These are phyloP conservation scores for Syrrhaptes paradoxus DNA, from an alignment of 2,113 vertebrate species.

Conservation along the genomic window DNA sequence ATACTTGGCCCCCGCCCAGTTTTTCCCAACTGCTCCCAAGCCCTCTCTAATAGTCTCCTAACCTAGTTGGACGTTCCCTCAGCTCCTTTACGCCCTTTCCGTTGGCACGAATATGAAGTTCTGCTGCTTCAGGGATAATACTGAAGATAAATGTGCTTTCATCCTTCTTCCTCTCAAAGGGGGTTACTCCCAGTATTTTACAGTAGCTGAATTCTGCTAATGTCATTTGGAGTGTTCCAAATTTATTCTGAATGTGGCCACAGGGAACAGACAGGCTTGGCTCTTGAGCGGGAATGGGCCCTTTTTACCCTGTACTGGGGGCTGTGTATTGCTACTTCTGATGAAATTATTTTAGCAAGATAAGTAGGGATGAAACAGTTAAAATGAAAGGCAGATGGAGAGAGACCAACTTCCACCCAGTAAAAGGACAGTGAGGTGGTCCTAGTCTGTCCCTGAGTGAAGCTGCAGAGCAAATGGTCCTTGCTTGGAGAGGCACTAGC, in stretches of 20 bases:
- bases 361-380: neutral
- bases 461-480: neutral
- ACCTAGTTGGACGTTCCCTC: slow-evolving; percentile 40
- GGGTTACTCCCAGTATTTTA: neutral
- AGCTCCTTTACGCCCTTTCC: neutral
- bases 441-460: fast-evolving
- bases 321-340: neutral
- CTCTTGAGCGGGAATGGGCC: neutral
- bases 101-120: neutral
- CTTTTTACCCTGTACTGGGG: neutral
- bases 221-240: neutral
- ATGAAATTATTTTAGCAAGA: neutral
- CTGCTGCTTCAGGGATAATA: slow-evolving; percentile 35
- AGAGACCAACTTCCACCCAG: neutral
- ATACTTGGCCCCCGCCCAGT: slow-evolving; percentile 51
- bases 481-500: neutral
- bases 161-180: slow-evolving; percentile 8
- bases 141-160: slow-evolving; percentile 45
- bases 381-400: neutral
- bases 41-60: slow-evolving; percentile 34
- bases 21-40: slow-evolving; percentile 60
- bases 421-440: neutral
- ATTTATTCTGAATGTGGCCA: neutral
- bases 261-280: neutral
- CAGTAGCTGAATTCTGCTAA: slow-evolving; percentile 21